Conservation (phyloP, 1,140 invertebrate genomes). For the Sinella curviseta region DNA sequence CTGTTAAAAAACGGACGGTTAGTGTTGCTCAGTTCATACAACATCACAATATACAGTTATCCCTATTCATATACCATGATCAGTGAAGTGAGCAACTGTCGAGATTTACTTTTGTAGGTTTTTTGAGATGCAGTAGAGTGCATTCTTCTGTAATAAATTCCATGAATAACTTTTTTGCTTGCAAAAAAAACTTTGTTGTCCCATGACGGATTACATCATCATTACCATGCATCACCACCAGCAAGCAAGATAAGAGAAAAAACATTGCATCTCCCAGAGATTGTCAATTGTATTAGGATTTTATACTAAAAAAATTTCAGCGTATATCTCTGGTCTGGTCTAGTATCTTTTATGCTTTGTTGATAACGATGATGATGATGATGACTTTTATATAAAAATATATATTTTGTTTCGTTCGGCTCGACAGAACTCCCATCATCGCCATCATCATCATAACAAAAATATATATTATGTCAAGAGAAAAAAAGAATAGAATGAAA, state of each 20-base stretch:
- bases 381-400: no score
- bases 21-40: neutral
- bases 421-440: neutral
- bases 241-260: no score
- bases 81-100: neutral
- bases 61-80: no score
- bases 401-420: conserved; percentile 7
- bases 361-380: neutral
- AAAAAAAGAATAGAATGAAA: conserved; percentile 6
- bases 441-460: neutral
- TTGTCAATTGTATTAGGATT: no score
- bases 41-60: neutral
- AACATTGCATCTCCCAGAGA: no score
- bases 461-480: neutral
- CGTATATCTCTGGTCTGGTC: no score
- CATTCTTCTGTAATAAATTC: neutral
- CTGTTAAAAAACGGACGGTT: neutral
- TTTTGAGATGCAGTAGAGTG: neutral
- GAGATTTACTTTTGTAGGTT: neutral
- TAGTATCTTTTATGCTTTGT: neutral
- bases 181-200: neutral
- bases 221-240: neutral
- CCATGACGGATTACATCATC: conserved; percentile 24
- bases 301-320: no score
- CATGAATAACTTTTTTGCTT: neutral